Percentiles rank a stretch among this genome's conserved stretches.
These are phyloP conservation scores for Mystacides longicornis DNA, from an alignment of 2,888 invertebrate species.

Conservation along the genomic window DNA sequence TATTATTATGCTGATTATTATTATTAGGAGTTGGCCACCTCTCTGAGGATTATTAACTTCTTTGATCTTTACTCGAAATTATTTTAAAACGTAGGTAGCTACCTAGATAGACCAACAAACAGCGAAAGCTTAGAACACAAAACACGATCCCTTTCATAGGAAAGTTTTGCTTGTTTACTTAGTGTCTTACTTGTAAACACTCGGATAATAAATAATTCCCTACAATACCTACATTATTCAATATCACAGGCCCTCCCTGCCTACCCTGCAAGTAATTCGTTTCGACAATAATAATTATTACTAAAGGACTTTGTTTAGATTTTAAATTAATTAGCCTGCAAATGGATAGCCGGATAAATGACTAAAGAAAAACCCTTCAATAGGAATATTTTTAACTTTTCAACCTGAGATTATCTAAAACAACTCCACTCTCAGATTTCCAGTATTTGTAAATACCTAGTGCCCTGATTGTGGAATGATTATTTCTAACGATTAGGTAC, in stretches of 20 bases:
- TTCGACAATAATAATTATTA: background rate
- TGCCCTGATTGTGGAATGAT: no score
- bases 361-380: no score
- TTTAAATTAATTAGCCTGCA: background rate
- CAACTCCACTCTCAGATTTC: no score
- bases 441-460: no score
- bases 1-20: no score
- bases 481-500: no score
- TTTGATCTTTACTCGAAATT: background rate
- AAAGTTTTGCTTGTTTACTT: background rate
- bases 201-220: background rate
- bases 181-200: no score
- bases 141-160: background rate
- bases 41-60: background rate
- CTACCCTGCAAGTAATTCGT: background rate
- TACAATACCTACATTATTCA: background rate
- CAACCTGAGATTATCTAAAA: no score
- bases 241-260: no score
- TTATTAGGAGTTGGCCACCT: background rate
- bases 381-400: no score
- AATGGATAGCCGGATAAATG: no score
- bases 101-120: background rate
- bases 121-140: background rate
- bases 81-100: background rate
- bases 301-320: background rate